phyloP scores from a whole-genome alignment of 2,888 invertebrate genomes.

The Deroplatys truncata region DNA sequence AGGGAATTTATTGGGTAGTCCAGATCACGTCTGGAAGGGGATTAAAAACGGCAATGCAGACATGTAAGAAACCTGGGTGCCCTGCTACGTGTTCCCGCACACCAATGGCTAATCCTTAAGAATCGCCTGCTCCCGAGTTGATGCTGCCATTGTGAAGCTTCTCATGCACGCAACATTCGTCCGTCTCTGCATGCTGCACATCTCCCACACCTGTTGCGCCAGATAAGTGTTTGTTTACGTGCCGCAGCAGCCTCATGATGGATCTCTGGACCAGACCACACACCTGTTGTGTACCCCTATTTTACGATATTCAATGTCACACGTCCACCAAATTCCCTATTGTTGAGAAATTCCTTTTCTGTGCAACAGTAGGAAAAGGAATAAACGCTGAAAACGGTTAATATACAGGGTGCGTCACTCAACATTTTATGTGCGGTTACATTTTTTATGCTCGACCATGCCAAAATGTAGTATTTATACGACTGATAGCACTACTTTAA shows the following conservation, averaged over 20 bases:
- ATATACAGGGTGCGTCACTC: too few species aligned
- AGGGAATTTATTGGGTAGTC: too few species aligned
- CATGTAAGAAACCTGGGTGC: too few species aligned
- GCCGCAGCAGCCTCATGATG: neutral
- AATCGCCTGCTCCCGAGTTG: neutral
- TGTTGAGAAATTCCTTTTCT: neutral
- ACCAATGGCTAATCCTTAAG: neutral
- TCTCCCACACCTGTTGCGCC: neutral
- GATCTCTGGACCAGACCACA: neutral
- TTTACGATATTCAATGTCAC: neutral
- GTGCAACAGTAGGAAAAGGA: too few species aligned
- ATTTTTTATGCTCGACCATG: too few species aligned
- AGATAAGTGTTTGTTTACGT: neutral
- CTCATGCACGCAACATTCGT: neutral
- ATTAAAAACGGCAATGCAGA: too few species aligned
- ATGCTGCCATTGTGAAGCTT: neutral
- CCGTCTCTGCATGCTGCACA: neutral
- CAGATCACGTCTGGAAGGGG: too few species aligned
- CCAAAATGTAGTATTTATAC: too few species aligned
- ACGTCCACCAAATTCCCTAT: neutral
- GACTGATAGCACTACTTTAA: too few species aligned
- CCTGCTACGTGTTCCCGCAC: neutral
- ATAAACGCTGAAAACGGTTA: too few species aligned
- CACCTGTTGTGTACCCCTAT: neutral
- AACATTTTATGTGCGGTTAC: too few species aligned